Evolutionary conservation across 2,888 invertebrate species (phyloP), one percentile per base, ranked within the genome.

Genomic region (Pollenia angustigena): DNA sequence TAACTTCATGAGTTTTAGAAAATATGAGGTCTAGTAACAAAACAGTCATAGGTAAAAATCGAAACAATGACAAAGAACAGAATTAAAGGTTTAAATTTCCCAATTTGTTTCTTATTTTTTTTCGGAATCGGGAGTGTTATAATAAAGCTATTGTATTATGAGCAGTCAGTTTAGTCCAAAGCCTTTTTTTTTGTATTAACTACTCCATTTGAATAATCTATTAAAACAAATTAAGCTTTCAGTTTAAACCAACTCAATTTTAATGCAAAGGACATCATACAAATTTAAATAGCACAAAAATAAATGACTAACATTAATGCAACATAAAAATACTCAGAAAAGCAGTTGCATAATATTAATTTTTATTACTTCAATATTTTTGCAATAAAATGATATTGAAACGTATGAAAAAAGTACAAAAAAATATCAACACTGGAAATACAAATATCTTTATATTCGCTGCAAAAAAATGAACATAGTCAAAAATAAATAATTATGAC

Each of bases 351-450:
- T 10, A 62, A 62, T 42, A 62, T 42, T 16, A 62, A 62, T 42
- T 62, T 62, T 62, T 62, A 62, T 62, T 42, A 62, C 40, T n/a
- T 60, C 42, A 60, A 40, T 60, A 60, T 40, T 60, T 60, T 60
- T 42, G 16, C 62, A 62, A 62, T 62, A 44, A 62, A 42, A 32
- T 58, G 58, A 6, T 23, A 18, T 11, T 12, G 10, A 54, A 16
- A 2, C 9, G 6, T 18, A 18, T 54, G n/a, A 42, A 60, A 60
- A 52, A n/a, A 42, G 40, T 16, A 58, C 32, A 58, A 58, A 11
- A 12, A 18, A 12, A 44, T 16, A 44, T 44, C 16, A 44, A 16
- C 40, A 7, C 14, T 44, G 2, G 16, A 64, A 16, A 46, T 44
- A 44, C 4, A 64, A 64, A 64, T 18, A 16, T 18, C 64, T 16